Conservation (phyloP, 2,797 vertebrate species). For the Scyliorhinus canicula region DNA sequence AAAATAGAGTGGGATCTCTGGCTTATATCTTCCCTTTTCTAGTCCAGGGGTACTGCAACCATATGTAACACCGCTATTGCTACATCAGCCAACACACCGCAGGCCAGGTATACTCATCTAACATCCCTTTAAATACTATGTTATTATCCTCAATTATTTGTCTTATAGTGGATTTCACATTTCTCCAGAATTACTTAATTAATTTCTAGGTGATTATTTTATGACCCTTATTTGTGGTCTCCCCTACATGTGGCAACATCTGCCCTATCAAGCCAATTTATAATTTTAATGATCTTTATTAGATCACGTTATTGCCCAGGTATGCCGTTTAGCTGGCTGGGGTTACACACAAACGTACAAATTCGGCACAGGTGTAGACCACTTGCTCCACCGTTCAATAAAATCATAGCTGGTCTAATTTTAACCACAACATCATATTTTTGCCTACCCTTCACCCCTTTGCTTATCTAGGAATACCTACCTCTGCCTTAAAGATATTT, state of each 20-base stretch:
- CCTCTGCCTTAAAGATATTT: too few species aligned
- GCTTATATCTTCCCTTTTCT: neutral
- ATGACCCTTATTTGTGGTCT: neutral
- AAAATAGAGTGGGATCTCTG: neutral
- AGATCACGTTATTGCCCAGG: neutral
- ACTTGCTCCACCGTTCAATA: too few species aligned
- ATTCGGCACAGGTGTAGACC: too few species aligned
- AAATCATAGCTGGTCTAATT: too few species aligned
- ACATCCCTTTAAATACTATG: neutral
- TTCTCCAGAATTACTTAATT: neutral
- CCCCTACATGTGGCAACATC: neutral
- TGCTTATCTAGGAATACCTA: too few species aligned
- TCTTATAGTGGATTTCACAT: neutral
- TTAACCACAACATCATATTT: too few species aligned
- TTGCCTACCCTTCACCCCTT: too few species aligned
- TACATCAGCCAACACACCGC: neutral
- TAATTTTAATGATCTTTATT: neutral
- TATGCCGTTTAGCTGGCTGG: neutral
- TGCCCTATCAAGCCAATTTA: neutral
- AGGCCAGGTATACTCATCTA: neutral
- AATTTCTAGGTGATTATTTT: neutral
- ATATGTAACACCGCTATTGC: neutral
- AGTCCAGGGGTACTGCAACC: neutral
- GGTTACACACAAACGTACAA: neutral
- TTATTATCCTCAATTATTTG: neutral